Evolutionary conservation across 2,888 invertebrate genomes (phyloP), one percentile per base, ranked within the genome.

Genomic region (Nymphalis urticae): DNA sequence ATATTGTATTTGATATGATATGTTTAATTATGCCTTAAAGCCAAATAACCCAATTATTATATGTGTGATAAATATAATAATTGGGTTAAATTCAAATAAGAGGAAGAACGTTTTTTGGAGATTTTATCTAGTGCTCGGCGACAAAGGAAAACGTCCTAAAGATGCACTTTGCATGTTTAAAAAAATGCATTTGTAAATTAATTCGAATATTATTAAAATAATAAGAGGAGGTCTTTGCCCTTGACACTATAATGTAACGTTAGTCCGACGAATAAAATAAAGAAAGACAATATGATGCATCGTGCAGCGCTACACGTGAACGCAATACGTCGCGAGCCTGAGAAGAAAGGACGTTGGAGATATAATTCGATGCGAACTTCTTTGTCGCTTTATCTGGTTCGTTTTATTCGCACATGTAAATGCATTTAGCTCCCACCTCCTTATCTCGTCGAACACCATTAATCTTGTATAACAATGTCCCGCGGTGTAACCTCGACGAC

Each of bases 391-490:
- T 91, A 91, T 91, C 92, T 85, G 87, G 78, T 78, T 82, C 84
- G 83, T 85, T 87, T 88, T 88, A 87, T 91, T 90, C 86, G 86
- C 92, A 91, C 90, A 92, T 90, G 91, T 90, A 89, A 92, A 92
- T 89, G 90, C 90, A 92, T 92, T 92, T 90, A 90, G 87, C 89
- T 88, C 86, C 89, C 89, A 89, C 87, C 85, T 85, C 79, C 85
- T 92, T 92, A 92, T 92, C 92, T 84, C 76, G 72, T 76, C 64
- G 85, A 85, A 90, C 91, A 90, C 89, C 88, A 92, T 92, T 91
- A 89, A 92, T 92, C 92, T 91, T 89, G 90, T 92, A 89, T 87
- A 90, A 90, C 91, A 91, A 91, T 90, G 87, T 88, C 84, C 78
- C 81, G 78, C 81, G 81, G 81, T 82, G 82, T 82, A 85, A 80